Evolutionary conservation across 2,888 invertebrate genomes (phyloP), one percentile per base, ranked within the genome.

Genomic region (Patella depressa): DNA sequence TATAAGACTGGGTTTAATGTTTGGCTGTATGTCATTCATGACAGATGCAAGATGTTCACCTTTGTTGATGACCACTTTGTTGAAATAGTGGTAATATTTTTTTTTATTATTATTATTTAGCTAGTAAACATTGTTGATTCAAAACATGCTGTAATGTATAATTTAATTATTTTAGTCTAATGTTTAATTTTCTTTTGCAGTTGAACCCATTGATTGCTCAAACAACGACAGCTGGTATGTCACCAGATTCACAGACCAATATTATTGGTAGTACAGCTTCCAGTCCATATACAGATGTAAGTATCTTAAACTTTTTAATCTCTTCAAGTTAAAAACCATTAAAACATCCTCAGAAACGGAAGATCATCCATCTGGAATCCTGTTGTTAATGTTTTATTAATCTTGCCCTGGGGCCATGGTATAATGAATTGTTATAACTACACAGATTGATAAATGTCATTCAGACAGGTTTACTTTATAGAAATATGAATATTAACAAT

Each of bases 171-270:
- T 57, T 45, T 45, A 45, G 45, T 45, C 4, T 45, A 45, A 45
- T 45, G 45, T 45, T 45, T 45, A 45, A 77, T 81, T 76, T 77
- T 74, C 75, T 72, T 65, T 85, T 86, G n/a, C 86, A 90, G 90
- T 81, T 89, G 79, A 89, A 89, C 79, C 89, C 89, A 1, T 87
- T 89, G 77, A 87, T 90, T 12, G 86, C 87, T 24, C 84, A 85
- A 73, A 85, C 87, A 2, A 85, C 84, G 53, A 84, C 85, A 29
- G 81, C 85, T 4, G 87, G 86, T 65, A 89, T 90, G 89, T 86
- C 85, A 53, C 89, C 90, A 53, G 90, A 90, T 76, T 85, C 85
- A 14, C 89, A 90, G 82, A 88, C 87, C n/a, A 85, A 87, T 45
- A 85, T 88, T 73, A 87, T 87, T n/a, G 85, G 87, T 74, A 86